Percentiles rank a stretch among this genome's conserved stretches.
These are phyloP conservation scores for Podiceps cristatus DNA, from an alignment of 2,113 vertebrate species.

Conservation along the genomic window DNA sequence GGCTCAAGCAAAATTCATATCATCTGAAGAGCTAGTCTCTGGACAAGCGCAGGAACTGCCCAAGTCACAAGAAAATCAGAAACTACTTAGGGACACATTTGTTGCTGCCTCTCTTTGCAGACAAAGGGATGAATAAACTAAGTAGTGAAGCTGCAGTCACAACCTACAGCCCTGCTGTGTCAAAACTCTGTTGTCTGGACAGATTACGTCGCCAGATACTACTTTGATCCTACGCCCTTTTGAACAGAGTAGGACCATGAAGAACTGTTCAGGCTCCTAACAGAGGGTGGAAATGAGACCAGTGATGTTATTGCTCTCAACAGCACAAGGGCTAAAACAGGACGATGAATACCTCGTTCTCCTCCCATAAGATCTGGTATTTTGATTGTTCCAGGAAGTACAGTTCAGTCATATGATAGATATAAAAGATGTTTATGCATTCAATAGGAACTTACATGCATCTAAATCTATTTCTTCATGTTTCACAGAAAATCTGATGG, in stretches of 20 bases:
- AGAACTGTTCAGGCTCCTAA: neutral
- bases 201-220: neutral
- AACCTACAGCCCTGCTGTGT: neutral
- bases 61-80: neutral
- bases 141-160: neutral
- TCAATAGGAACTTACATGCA: constrained; percentile 46
- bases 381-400: neutral
- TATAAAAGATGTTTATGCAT: constrained; percentile 27
- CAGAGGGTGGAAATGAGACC: neutral
- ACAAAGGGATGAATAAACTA: neutral
- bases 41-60: neutral
- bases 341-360: neutral
- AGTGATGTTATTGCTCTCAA: neutral
- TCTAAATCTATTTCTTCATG: constrained; percentile 36
- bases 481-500: constrained; percentile 16
- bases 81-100: neutral
- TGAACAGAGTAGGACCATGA: neutral
- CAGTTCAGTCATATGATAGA: neutral
- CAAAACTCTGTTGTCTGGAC: neutral
- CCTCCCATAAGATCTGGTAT: neutral
- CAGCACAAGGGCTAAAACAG: neutral
- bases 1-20: neutral
- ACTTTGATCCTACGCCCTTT: neutral
- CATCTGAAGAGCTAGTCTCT: neutral
- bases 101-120: neutral